These are phyloP conservation scores for Symphodus melops DNA, from an alignment of 2,113 vertebrate genomes.

Conservation along the genomic window DNA sequence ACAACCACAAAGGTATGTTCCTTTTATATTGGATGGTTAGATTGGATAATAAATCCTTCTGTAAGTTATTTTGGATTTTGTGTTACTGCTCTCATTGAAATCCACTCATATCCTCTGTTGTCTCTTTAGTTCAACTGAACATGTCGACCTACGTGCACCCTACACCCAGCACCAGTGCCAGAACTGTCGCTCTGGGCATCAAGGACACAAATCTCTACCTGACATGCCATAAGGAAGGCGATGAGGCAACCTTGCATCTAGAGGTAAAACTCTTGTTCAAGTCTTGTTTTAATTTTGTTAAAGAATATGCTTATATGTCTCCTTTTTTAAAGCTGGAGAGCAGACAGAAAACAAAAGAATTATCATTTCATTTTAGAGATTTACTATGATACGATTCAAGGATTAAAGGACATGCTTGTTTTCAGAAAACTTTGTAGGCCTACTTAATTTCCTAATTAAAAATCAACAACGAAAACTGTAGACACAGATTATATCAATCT, in stretches of 20 bases:
- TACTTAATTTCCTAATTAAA: too few species aligned
- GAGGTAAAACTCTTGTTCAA: conserved; percentile 64
- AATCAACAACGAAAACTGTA: too few species aligned
- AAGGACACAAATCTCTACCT: conserved; percentile 71
- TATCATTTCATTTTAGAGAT: too few species aligned
- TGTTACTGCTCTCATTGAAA: background rate
- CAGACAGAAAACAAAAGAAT: too few species aligned
- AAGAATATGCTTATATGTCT: too few species aligned
- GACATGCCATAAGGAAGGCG: conserved; percentile 50
- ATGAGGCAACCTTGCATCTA: conserved; percentile 62
- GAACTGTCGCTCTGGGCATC: conserved; percentile 71
- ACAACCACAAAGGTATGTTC: conserved; percentile 59
- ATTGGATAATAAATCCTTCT: background rate
- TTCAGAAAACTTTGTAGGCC: too few species aligned
- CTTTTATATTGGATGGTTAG: too few species aligned
- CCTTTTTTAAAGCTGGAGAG: too few species aligned
- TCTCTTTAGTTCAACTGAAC: conserved; percentile 69
- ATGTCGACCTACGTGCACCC: conserved; percentile 69
- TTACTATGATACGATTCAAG: too few species aligned
- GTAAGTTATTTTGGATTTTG: background rate
- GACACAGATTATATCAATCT: too few species aligned
- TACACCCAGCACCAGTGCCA: background rate
- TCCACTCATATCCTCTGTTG: background rate
- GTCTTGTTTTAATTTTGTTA: background rate
- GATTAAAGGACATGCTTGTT: too few species aligned